Evolutionary conservation across 2,888 invertebrate genomes (phyloP).

Genomic region (Pharmacophagus antenor): DNA sequence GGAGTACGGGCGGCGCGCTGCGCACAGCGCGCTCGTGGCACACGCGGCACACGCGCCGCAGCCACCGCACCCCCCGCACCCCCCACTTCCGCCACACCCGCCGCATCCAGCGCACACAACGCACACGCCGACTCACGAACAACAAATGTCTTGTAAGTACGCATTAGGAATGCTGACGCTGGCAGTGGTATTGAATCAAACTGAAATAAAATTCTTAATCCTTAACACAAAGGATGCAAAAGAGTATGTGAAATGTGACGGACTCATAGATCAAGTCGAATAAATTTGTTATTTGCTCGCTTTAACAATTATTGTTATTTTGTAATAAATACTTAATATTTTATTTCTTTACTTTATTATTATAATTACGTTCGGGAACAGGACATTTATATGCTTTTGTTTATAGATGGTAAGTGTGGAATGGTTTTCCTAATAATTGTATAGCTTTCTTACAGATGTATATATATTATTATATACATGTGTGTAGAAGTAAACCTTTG

Average conservation of each 20-base stretch:
- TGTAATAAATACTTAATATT: neutral
- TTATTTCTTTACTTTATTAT: too few species aligned
- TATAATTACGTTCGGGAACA: too few species aligned
- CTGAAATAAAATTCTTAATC: neutral
- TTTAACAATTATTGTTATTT: neutral
- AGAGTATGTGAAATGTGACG: too few species aligned
- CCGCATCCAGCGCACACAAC: conserved; percentile 38
- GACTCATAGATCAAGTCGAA: too few species aligned
- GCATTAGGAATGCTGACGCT: conserved; percentile 20
- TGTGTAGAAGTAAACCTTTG: too few species aligned
- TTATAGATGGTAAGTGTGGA: too few species aligned
- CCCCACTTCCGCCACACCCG: conserved; percentile 47
- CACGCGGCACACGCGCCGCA: conserved; percentile 38
- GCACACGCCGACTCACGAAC: conserved; percentile 49
- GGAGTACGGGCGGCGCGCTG: conserved; percentile 40
- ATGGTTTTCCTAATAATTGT: too few species aligned
- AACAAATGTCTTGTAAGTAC: conserved; percentile 68
- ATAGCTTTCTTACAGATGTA: too few species aligned
- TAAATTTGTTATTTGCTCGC: neutral
- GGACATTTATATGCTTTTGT: too few species aligned
- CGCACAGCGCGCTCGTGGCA: conserved; percentile 40
- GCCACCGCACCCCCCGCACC: conserved; percentile 48
- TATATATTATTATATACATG: too few species aligned
- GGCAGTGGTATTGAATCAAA: neutral
- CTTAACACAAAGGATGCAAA: too few species aligned